Conservation (phyloP, 2,797 vertebrate genomes). For the Paramormyrops hopkinsi region DNA sequence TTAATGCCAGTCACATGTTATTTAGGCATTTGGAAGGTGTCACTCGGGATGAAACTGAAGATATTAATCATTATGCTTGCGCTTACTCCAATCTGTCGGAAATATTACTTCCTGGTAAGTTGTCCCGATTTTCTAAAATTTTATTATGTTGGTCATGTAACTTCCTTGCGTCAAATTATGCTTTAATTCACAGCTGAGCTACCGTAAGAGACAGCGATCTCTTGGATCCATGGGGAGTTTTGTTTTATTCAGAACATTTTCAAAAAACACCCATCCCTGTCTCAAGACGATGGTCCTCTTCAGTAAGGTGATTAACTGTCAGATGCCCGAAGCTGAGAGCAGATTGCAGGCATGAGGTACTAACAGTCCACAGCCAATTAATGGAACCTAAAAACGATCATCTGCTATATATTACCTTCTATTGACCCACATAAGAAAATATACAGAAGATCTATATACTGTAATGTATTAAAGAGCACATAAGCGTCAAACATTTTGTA, state of each 20-base stretch:
- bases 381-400: not conserved
- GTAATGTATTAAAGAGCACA: not conserved
- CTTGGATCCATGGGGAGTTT: not conserved
- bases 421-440: not conserved
- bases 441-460: not conserved
- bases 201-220: not conserved
- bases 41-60: not conserved
- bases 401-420: not conserved
- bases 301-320: not conserved
- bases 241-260: not conserved
- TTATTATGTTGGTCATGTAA: not conserved
- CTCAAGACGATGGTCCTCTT: not conserved
- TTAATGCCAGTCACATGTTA: not conserved
- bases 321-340: not conserved
- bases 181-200: not conserved
- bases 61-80: not conserved
- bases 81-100: not conserved
- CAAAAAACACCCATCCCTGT: not conserved
- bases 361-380: not conserved
- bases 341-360: not conserved
- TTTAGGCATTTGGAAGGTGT: not conserved
- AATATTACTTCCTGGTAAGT: slow-evolving; percentile 22
- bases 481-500: not conserved
- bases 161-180: not conserved
- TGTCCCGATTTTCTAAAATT: slow-evolving; percentile 4